Base-by-base conservation (phyloP, 64 coral and sea anemone genomes). In the Exaiptasia diaphana region DNA sequence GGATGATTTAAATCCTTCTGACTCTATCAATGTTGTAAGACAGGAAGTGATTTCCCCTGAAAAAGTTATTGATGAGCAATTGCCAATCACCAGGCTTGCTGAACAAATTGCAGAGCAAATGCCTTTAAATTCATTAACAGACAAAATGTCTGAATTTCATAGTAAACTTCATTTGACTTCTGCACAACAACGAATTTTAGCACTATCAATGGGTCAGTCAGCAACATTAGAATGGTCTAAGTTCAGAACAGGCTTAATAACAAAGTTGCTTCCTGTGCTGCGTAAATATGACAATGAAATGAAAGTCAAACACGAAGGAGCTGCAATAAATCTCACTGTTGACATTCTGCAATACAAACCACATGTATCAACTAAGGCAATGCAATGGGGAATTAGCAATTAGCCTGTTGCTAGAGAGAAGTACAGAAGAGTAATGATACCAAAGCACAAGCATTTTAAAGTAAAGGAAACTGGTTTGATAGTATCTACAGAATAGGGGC, bases 401-500 rank as follows among this genome's bases (percentile, higher is more conserved):
- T 74, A 88, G 37, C 64, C 75, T 25, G 30, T 70, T 71, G 38
- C 67, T 9, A 79, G 75, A 53, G 56, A 86, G 22, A 32, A 63
- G 21, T 68, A 86, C 38, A 67, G 52, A 38, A 77, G 40, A 86
- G 48, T 76, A 25, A 67, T 75, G 61, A 59, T 52, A 30, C 49
- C 73, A 65, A 25, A 43, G 12, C 86, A 80, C 75, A 88, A 42
- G 41, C 41, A 80, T 54, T 80, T 88, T 37, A 40, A 23, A 29
- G 26, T 88, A 36, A 41, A 43, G 2, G 76, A 88, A 88, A 88
- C 86, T 73, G 86, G 75, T 62, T 27, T 88, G 37, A 48, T 45
- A 34, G 36, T 80, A 14, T 80, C 67, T 59, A 78, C 68, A 3
- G 86, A 88, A 1, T 88, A 42, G 86, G 86, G 59, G 86, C 86